Base-by-base conservation (phyloP, 2,113 vertebrate genomes). In the Bambusicola thoracicus region DNA sequence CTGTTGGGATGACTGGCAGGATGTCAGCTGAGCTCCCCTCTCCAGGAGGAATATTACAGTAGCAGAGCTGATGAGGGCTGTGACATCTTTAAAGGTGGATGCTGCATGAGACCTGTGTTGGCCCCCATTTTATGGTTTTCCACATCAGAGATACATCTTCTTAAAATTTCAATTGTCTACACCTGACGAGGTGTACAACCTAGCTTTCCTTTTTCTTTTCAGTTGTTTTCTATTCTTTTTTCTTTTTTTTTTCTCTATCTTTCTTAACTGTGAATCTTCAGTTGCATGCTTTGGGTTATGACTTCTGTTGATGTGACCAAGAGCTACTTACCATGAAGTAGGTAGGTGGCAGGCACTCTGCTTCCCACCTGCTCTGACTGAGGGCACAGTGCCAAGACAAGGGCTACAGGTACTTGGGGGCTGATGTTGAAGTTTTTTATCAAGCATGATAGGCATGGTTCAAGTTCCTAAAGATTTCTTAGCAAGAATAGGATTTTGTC, bases 31-130 rank as follows among this genome's bases (percentile, higher is more conserved):
- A 92, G 56, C 87, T 85, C 44, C 87, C 25, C 51, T 55, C 65
- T 96, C 36, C 63, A 59, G 53, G 29, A 94, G 51, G 69, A 93
- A 86, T 74, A 78, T 93, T 87, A 72, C 27, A 58, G 85, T 22
- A 94, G 84, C 70, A 89, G 76, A 92, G 72, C 90, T 79, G 75
- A 73, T 0, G 14, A 92, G 55, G 77, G 29, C 44, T 77, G 75
- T 95, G 93, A 56, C 88, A 84, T 92, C 66, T 95, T 89, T 95
- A 77, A 90, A 78, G 58, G 62, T 75, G 63, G 61, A 87, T 73
- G 20, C 87, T 75, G 88, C 81, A 65, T 91, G 86, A 87, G 77
- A 77, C 74, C 94, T 92, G 55, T 58, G 27, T 87, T 5, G 13
- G 75, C 14, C 51, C 36, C 36, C 58, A 2, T 86, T 95, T 94